Conservation (phyloP, 2,797 vertebrate species). For the Odontamblyopus rebecca region DNA sequence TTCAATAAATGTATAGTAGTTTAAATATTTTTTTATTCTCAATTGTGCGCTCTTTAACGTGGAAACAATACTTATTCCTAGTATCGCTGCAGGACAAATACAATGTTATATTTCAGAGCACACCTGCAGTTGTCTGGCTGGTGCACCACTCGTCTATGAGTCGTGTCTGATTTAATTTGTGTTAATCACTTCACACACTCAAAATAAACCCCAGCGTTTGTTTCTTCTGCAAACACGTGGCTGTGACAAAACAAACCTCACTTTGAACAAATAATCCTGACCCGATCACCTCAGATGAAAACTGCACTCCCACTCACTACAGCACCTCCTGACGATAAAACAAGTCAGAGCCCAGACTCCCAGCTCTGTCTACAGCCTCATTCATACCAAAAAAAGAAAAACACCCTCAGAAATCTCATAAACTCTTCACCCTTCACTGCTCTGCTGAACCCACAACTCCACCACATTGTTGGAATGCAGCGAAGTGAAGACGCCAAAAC, state of each 20-base stretch:
- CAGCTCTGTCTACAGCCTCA: slow-evolving; percentile 18
- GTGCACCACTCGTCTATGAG: background rate
- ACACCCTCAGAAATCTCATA: slow-evolving; percentile 22
- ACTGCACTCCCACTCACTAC: slow-evolving; percentile 6
- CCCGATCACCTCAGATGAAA: slow-evolving; percentile 8
- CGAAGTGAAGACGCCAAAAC: slow-evolving; percentile 29
- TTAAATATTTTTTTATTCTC: too few relatives aligned
- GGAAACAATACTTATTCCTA: background rate
- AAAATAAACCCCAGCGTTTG: background rate
- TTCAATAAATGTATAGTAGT: too few relatives aligned
- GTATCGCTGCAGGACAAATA: background rate
- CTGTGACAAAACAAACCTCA: background rate
- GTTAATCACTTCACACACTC: slow-evolving; percentile 6
- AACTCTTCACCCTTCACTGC: slow-evolving; percentile 48
- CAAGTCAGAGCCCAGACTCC: slow-evolving; percentile 26
- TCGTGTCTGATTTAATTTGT: background rate
- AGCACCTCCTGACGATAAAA: slow-evolving; percentile 25
- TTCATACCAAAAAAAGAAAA: slow-evolving; percentile 8
- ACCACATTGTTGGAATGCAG: slow-evolving; percentile 36
- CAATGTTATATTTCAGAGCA: background rate
- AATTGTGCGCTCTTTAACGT: too few relatives aligned
- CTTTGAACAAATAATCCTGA: slow-evolving; percentile 8
- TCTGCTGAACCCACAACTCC: slow-evolving; percentile 40
- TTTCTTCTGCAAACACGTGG: slow-evolving; percentile 2
- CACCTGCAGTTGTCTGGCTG: background rate